These are phyloP conservation scores for Thelaira solivaga DNA, from an alignment of 2,888 invertebrate species.

Conservation along the genomic window DNA sequence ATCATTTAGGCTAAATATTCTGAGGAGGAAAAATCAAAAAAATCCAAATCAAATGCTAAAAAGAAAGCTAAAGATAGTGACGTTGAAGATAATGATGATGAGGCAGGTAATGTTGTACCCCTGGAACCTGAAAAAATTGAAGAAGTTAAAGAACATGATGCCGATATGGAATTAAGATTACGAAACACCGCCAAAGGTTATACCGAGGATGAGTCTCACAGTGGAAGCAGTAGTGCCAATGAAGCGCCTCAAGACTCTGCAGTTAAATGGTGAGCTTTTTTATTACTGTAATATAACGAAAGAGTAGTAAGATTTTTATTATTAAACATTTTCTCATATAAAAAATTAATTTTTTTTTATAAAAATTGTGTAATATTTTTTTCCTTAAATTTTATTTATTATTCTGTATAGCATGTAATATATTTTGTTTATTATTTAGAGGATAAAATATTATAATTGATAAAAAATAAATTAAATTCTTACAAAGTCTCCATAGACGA, in stretches of 20 bases:
- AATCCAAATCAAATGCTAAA: constrained; percentile 80
- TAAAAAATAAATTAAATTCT: too few species aligned
- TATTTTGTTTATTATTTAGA: too few species aligned
- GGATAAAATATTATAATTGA: too few species aligned
- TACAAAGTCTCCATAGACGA: too few species aligned
- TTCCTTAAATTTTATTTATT: too few species aligned
- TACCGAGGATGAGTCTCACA: constrained; percentile 64
- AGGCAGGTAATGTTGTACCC: constrained; percentile 74
- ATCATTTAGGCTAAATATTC: constrained; percentile 87
- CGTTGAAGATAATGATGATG: constrained; percentile 87
- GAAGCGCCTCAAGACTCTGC: constrained; percentile 66
- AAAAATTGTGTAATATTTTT: too few species aligned
- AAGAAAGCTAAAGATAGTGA: constrained; percentile 85
- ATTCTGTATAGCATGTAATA: too few species aligned
- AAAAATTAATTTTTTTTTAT: neutral
- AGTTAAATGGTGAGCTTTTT: constrained; percentile 72
- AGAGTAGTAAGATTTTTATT: neutral
- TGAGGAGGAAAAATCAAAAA: constrained; percentile 79
- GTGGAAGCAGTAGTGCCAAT: constrained; percentile 65
- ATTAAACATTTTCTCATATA: constrained; percentile 16
- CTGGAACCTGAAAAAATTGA: constrained; percentile 74
- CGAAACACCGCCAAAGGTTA: constrained; percentile 65
- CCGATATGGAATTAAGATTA: constrained; percentile 72
- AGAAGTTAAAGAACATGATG: constrained; percentile 75
- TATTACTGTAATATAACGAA: neutral